Evolutionary conservation across 2,113 vertebrate genomes (phyloP).

Genomic region (Rallus limicola): DNA sequence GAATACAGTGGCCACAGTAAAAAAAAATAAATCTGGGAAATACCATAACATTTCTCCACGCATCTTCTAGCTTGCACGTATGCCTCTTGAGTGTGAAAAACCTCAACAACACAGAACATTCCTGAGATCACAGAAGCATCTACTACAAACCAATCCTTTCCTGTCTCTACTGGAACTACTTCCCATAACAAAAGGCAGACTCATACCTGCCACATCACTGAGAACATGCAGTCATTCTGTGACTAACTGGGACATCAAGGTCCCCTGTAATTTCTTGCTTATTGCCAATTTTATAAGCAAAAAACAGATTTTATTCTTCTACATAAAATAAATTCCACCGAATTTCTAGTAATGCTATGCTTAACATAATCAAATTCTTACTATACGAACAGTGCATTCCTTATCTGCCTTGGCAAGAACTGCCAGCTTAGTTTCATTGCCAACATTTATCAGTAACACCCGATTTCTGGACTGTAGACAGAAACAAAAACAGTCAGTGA

Average conservation of each 20-base stretch:
- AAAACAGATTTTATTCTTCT: neutral
- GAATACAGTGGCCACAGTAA: rapidly evolving
- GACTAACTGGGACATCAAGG: slow-evolving; percentile 27
- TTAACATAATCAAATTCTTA: neutral
- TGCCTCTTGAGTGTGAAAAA: neutral
- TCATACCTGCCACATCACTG: slow-evolving; percentile 9
- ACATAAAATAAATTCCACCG: neutral
- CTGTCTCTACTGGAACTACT: neutral
- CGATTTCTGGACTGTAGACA: neutral
- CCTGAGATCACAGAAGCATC: neutral
- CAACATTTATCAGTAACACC: neutral
- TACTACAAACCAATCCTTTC: slow-evolving; percentile 8
- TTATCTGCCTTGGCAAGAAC: neutral
- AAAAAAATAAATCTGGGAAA: neutral
- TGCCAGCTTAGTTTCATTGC: neutral
- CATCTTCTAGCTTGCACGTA: neutral
- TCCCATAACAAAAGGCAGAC: neutral
- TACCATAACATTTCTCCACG: neutral
- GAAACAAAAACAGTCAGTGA: neutral
- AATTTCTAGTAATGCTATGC: neutral
- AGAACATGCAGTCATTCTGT: neutral
- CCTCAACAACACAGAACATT: neutral
- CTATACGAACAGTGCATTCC: neutral
- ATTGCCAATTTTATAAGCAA: neutral
- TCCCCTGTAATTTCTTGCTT: neutral